Conservation (phyloP, 2,888 invertebrate genomes). For the Epirrhoe alternata region DNA sequence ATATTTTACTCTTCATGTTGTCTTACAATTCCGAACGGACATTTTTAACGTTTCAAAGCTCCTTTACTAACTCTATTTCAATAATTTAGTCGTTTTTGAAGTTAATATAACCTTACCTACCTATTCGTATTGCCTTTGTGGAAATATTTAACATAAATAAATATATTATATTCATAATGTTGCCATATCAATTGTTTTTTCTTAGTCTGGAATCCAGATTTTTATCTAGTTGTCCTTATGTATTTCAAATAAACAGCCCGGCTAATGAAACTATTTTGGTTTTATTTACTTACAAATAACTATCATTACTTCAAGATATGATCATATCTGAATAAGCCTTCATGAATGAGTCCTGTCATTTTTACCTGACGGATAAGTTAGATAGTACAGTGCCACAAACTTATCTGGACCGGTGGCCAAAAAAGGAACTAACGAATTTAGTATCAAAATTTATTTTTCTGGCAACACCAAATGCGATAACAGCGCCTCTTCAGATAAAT, state of each 20-base stretch:
- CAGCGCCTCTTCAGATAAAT: no score
- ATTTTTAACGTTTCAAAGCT: slow-evolving; percentile 46
- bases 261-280: slow-evolving; percentile 55
- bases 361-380: no score
- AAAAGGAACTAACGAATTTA: no score
- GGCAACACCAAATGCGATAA: no score
- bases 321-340: no score
- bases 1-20: background rate
- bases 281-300: slow-evolving; percentile 25
- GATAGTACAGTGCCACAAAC: no score
- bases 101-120: slow-evolving; percentile 52
- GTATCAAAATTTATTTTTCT: no score
- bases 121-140: slow-evolving; percentile 57
- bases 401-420: no score
- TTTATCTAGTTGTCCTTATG: slow-evolving; percentile 80
- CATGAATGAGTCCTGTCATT: no score
- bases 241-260: slow-evolving; percentile 80
- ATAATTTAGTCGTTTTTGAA: slow-evolving; percentile 61
- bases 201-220: slow-evolving; percentile 76
- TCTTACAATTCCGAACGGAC: slow-evolving; percentile 18
- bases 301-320: no score
- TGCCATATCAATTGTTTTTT: slow-evolving; percentile 80
- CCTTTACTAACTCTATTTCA: slow-evolving; percentile 56
- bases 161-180: slow-evolving; percentile 69
- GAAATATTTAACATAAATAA: slow-evolving; percentile 58